Evolutionary conservation across 2,113 vertebrate species (phyloP).

Genomic region (Tragelaphus scriptus): DNA sequence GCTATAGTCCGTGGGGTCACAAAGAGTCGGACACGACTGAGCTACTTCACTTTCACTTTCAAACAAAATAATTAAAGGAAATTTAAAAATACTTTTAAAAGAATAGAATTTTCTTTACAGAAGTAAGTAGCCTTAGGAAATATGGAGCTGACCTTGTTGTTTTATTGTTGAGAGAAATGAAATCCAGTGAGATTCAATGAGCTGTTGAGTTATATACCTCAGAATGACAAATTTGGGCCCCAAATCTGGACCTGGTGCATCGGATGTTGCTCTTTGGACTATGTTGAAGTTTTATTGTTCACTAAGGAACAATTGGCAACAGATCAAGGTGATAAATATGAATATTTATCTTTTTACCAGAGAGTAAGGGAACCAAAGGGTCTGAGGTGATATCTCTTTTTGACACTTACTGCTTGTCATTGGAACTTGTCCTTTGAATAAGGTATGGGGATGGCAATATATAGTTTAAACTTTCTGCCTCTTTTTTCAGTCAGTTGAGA

Average conservation of each 20-base stretch:
- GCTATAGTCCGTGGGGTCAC: no score
- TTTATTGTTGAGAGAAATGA: neutral
- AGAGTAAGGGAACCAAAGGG: neutral
- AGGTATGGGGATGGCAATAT: neutral
- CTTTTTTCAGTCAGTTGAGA: neutral
- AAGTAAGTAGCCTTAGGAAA: neutral
- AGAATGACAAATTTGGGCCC: neutral
- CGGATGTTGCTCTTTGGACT: neutral
- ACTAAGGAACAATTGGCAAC: neutral
- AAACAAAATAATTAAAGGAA: neutral
- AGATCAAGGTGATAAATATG: neutral
- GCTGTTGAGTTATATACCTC: neutral
- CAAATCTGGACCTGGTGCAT: neutral
- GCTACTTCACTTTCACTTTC: neutral
- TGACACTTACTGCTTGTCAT: neutral
- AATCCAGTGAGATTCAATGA: neutral
- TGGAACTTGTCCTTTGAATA: neutral
- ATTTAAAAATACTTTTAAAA: neutral
- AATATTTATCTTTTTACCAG: constrained; percentile 8
- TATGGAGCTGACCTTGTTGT: neutral
- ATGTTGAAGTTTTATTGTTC: neutral
- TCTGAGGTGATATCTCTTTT: neutral
- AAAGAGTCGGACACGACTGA: no score
- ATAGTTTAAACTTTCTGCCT: neutral
- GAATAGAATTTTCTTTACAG: neutral